These are phyloP conservation scores for Hassar affinis DNA, from an alignment of 2,113 vertebrate genomes.

Conservation along the genomic window DNA sequence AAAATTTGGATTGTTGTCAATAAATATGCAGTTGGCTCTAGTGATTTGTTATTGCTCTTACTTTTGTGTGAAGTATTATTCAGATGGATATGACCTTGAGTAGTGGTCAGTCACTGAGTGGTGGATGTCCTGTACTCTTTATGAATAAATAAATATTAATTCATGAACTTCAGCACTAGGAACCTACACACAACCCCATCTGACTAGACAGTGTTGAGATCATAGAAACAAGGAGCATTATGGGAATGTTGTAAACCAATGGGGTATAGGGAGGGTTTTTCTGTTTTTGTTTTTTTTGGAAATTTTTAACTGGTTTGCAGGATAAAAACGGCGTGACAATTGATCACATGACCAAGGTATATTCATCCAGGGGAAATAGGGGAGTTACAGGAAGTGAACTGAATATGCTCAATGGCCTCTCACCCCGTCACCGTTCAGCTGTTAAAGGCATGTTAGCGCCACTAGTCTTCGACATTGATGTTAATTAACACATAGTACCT, in stretches of 20 bases:
- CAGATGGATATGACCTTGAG: conserved; percentile 57
- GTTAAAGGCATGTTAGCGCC: conserved; percentile 59
- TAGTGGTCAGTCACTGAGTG: conserved; percentile 70
- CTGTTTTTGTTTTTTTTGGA: not conserved
- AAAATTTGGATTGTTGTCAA: conserved; percentile 63
- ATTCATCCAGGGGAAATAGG: conserved; percentile 42
- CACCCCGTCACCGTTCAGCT: conserved; percentile 43
- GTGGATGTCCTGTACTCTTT: conserved; percentile 60
- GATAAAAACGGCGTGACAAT: conserved; percentile 19
- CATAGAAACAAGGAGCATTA: conserved; percentile 23
- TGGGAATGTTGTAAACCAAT: not conserved
- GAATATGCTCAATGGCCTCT: conserved; percentile 19
- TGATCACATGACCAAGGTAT: conserved; percentile 49
- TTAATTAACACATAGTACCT: conserved; percentile 69
- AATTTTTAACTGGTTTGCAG: conserved; percentile 43
- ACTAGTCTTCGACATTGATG: conserved; percentile 59
- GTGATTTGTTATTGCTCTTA: conserved; percentile 37
- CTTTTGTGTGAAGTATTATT: conserved; percentile 41
- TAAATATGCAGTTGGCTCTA: conserved; percentile 70
- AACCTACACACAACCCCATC: conserved; percentile 50
- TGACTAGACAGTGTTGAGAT: conserved; percentile 46
- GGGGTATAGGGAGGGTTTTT: not conserved
- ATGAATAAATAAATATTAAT: conserved; percentile 71
- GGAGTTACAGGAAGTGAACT: conserved; percentile 6
- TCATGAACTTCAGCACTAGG: conserved; percentile 50